Conservation (phyloP, 2,888 invertebrate genomes). For the Salpingus planirostris region DNA sequence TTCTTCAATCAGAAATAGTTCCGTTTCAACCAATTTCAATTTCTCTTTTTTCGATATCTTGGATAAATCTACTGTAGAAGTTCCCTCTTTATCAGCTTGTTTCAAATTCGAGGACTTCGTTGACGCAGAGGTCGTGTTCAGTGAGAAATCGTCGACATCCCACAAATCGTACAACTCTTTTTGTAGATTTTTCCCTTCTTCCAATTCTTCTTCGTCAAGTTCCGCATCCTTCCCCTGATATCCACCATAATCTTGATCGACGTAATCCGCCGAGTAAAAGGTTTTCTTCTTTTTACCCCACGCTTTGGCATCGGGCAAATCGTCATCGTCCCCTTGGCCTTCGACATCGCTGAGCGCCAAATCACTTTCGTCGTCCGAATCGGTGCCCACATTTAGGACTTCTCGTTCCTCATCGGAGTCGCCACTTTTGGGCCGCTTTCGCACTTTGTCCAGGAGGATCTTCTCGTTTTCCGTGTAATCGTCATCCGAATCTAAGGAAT, state of each 20-base stretch:
- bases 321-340: conserved; percentile 58
- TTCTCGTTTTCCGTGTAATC: conserved; percentile 61
- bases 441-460: conserved; percentile 51
- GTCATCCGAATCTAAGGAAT: conserved; percentile 62
- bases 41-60: not conserved
- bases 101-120: too few relatives aligned
- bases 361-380: conserved; percentile 41
- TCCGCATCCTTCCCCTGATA: conserved; percentile 57
- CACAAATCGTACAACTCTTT: conserved; percentile 66
- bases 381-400: conserved; percentile 48
- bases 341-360: conserved; percentile 69
- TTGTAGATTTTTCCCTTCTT: conserved; percentile 76
- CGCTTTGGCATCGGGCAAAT: conserved; percentile 70
- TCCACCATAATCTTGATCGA: conserved; percentile 77
- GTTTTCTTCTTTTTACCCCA: conserved; percentile 78
- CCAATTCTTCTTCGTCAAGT: conserved; percentile 70
- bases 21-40: not conserved
- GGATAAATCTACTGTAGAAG: not conserved
- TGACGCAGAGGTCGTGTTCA: conserved; percentile 17
- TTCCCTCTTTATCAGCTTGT: not conserved
- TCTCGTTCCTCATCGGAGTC: conserved; percentile 49
- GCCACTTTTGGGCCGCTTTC: conserved; percentile 45
- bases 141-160: conserved; percentile 63
- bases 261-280: conserved; percentile 82
- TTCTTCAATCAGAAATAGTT: too few relatives aligned